Evolutionary conservation across 2,888 invertebrate species (phyloP).

Genomic region (Tachystola acroxantha): DNA sequence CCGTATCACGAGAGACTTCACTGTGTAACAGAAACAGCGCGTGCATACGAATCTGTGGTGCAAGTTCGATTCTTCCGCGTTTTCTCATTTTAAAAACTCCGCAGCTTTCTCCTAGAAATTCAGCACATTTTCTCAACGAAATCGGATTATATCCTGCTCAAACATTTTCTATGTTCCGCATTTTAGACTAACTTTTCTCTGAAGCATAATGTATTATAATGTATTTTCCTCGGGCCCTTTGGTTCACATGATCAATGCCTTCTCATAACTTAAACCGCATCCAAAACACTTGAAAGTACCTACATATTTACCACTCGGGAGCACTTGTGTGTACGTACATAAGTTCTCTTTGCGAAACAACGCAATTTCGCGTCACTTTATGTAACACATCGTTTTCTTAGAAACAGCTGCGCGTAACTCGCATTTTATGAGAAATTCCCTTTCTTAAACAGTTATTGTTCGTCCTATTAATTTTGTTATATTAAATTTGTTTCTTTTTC

Average conservation of each 20-base stretch:
- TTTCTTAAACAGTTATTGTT: slow-evolving; percentile 27
- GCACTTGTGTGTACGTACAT: slow-evolving; percentile 30
- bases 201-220: too few relatives aligned
- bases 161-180: too few relatives aligned
- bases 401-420: slow-evolving; percentile 32
- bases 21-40: slow-evolving; percentile 36
- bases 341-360: slow-evolving; percentile 46
- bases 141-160: too few relatives aligned
- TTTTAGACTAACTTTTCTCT: too few relatives aligned
- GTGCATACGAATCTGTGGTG: slow-evolving; percentile 23
- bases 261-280: slow-evolving; percentile 18
- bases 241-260: too few relatives aligned
- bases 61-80: slow-evolving; percentile 12
- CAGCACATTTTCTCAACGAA: too few relatives aligned
- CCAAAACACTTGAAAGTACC: slow-evolving; percentile 20
- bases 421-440: slow-evolving; percentile 38
- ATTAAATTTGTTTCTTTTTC: neutral
- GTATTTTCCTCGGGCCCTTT: too few relatives aligned
- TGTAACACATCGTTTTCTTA: slow-evolving; percentile 43
- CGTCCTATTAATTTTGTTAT: slow-evolving; percentile 1
- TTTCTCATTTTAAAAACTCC: neutral
- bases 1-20: slow-evolving; percentile 36
- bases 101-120: too few relatives aligned
- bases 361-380: slow-evolving; percentile 52
- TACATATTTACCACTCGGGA: slow-evolving; percentile 23